These are phyloP conservation scores for Agrotis ipsilon DNA, from an alignment of 2,888 invertebrate species.

Conservation along the genomic window DNA sequence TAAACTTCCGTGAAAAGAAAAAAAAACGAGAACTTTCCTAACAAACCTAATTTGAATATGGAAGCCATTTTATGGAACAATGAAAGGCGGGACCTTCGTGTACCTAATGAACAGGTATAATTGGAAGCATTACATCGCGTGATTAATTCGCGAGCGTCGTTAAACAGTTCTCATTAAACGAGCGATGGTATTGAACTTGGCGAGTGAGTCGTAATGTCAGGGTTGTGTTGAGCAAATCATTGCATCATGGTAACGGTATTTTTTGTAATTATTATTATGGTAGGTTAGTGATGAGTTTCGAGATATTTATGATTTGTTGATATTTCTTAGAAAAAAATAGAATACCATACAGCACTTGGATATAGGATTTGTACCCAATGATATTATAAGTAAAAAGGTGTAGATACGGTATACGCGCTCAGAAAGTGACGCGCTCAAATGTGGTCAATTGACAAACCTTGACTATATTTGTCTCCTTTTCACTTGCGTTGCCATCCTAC, in stretches of 20 bases:
- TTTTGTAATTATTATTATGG: background rate
- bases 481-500: too few species aligned
- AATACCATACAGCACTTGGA: too few species aligned
- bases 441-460: too few species aligned
- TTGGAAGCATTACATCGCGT: conserved; percentile 33
- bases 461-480: too few species aligned
- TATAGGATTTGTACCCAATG: too few species aligned
- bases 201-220: conserved; percentile 28
- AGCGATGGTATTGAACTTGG: conserved; percentile 34
- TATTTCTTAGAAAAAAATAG: background rate
- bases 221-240: conserved; percentile 24
- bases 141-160: conserved; percentile 4
- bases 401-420: too few species aligned
- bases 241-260: background rate
- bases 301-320: background rate
- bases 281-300: background rate
- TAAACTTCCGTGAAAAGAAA: conserved; percentile 1
- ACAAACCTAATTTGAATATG: conserved; percentile 39
- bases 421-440: too few species aligned
- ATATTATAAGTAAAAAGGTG: too few species aligned
- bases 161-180: background rate
- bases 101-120: conserved; percentile 27
- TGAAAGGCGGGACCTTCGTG: conserved; percentile 26
- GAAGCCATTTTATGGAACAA: conserved; percentile 31
- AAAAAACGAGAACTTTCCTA: conserved; percentile 21